Base-by-base conservation (phyloP, 2,113 vertebrate genomes). In the Atlantisia rogersi region DNA sequence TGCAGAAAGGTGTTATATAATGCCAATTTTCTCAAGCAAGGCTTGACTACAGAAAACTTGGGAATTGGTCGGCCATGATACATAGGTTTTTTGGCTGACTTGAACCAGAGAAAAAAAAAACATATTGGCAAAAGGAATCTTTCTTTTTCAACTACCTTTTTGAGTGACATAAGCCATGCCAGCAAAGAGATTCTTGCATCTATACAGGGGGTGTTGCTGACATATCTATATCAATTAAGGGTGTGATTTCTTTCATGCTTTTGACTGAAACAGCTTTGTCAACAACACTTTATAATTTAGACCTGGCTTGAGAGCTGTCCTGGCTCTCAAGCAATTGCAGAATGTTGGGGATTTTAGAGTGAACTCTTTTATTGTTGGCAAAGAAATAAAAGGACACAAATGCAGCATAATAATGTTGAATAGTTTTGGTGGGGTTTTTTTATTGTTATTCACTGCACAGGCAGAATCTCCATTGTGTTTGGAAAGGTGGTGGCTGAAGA, bases 241-340 rank as follows among this genome's bases (percentile, higher is more conserved):
- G 91, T 96, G 94, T 95, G 95, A 96, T 94, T 91, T 94, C 94
- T 95, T 96, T 95, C 86, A 74, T 64, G 40, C 78, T 90, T 95
- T 87, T 90, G 89, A 94, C 78, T 93, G 89, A 93, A 91, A 89
- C 90, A 88, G 90, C 91, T 94, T 92, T 94, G 78, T 95, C 93
- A 95, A 96, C 87, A 96, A 80, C 93, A 90, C 87, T 94, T 97
- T 92, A 92, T 91, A 95, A 94, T 96, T 95, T 91, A 95, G 96
- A 97, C 94, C 93, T 95, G 94, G 95, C 86, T 95, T 94, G 95
- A 94, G 90, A 82, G 73, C 62, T 89, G 80, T 92, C 77, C 92
- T 94, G 95, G 90, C 90, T 97, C 77, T 84, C 73, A 91, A 82
- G 69, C 44, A 62, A 84, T 50, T 91, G 50, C 74, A 95, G n/a